phyloP scores from a whole-genome alignment of 2,113 vertebrate genomes.

The Galbula dea region DNA sequence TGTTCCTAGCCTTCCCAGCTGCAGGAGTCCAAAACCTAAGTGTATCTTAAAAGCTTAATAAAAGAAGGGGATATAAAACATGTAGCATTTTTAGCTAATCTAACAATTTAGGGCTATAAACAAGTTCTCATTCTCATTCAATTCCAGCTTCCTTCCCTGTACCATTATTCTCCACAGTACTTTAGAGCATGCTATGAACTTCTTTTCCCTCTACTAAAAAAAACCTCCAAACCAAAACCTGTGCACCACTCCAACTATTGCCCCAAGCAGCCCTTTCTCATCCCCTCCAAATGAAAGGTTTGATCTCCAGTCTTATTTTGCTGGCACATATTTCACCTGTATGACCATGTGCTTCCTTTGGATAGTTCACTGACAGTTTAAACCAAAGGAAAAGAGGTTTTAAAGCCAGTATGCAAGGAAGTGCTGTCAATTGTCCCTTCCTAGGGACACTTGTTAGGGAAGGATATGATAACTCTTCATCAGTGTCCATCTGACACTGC shows the following conservation, averaged over 20 bases:
- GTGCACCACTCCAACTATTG: neutral
- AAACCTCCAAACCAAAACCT: neutral
- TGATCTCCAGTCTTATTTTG: neutral
- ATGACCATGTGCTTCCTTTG: neutral
- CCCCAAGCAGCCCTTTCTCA: neutral
- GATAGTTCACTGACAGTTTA: neutral
- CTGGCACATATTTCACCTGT: neutral
- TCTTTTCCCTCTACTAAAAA: neutral
- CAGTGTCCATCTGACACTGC: neutral
- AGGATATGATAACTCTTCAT: neutral
- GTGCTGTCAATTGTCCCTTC: neutral
- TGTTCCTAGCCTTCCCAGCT: neutral
- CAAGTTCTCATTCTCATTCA: neutral
- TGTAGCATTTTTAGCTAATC: neutral
- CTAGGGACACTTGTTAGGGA: too few species aligned
- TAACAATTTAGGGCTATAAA: neutral
- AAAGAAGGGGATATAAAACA: neutral
- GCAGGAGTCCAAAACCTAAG: neutral
- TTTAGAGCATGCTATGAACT: neutral
- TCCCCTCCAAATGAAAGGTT: neutral
- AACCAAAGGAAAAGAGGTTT: neutral
- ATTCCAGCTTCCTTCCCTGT: neutral
- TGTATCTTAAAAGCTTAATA: neutral
- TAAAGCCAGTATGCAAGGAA: neutral
- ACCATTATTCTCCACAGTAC: neutral